Evolutionary conservation across 2,797 vertebrate genomes (phyloP).

Genomic region (Chaunax sp.): DNA sequence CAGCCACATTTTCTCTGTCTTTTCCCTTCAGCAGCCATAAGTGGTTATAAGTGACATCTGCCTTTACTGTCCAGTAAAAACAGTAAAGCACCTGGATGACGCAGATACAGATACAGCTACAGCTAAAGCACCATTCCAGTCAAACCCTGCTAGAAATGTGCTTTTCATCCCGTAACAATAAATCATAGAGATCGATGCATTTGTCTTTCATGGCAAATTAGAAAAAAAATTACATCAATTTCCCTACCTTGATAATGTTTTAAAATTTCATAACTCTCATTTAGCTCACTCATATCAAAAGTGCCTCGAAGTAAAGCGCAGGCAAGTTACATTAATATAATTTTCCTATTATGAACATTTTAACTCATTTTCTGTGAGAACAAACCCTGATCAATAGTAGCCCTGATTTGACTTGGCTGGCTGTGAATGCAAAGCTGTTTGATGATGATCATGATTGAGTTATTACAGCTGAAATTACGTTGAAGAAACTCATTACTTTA

Average conservation of each 20-base stretch:
- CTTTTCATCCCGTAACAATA: conserved; percentile 27
- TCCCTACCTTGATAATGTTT: conserved; percentile 20
- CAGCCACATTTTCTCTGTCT: conserved; percentile 3
- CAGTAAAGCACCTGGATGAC: conserved; percentile 12
- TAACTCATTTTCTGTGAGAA: background rate
- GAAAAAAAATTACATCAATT: conserved; percentile 29
- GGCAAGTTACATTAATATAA: background rate
- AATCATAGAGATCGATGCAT: conserved; percentile 29
- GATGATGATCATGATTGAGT: conserved; percentile 1
- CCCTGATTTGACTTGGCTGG: conserved; percentile 26
- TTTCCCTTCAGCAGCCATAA: conserved; percentile 2
- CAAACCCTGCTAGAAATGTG: background rate
- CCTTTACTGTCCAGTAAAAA: conserved; percentile 10
- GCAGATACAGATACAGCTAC: background rate
- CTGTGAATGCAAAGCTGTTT: background rate
- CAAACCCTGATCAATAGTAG: conserved; percentile 20
- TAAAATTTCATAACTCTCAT: conserved; percentile 8
- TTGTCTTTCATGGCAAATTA: conserved; percentile 11
- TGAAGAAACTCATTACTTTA: background rate
- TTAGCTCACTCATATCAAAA: conserved; percentile 1
- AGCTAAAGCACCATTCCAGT: conserved; percentile 4
- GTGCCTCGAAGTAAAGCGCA: conserved; percentile 1
- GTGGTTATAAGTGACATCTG: conserved; percentile 3
- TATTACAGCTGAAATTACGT: background rate
- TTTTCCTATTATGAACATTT: conserved; percentile 7